A percentile compares a stretch with the other conserved stretches of the same genome.
Conservation (phyloP, 1,140 invertebrate genomes). For the Lethrus apterus region DNA sequence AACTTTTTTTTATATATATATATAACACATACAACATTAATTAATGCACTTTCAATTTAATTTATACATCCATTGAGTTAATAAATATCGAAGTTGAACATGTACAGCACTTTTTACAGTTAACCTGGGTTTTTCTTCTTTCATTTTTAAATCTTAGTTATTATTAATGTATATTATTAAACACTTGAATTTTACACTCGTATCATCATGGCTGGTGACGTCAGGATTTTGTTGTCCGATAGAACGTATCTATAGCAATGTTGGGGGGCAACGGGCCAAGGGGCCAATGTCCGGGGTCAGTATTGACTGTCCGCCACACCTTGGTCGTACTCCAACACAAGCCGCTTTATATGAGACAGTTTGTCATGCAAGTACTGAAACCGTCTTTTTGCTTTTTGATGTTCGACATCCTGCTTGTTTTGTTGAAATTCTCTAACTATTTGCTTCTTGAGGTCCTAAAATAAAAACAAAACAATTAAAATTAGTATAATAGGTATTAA, state of each 20-base stretch:
- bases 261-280: constrained; percentile 20
- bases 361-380: constrained; percentile 85
- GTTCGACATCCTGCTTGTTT: constrained; percentile 64
- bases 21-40: constrained; percentile 6
- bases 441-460: constrained; percentile 62
- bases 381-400: constrained; percentile 62
- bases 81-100: constrained; percentile 5
- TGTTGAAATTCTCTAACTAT: constrained; percentile 75
- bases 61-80: background rate
- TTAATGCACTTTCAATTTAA: constrained; percentile 8
- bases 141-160: background rate
- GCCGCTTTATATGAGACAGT: constrained; percentile 80
- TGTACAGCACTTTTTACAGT: constrained; percentile 9
- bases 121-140: constrained; percentile 1
- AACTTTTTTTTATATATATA: too few relatives aligned
- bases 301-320: constrained; percentile 33
- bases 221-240: constrained; percentile 20
- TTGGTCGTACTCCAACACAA: constrained; percentile 74
- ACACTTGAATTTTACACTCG: constrained; percentile 4
- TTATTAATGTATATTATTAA: background rate
- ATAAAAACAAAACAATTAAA: constrained; percentile 17
- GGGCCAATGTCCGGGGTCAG: constrained; percentile 33
- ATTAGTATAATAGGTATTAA: background rate
- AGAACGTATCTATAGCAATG: constrained; percentile 16
- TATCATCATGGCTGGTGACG: constrained; percentile 7